phyloP scores from a whole-genome alignment of 2,888 invertebrate species.

The Halictus ligatus region DNA sequence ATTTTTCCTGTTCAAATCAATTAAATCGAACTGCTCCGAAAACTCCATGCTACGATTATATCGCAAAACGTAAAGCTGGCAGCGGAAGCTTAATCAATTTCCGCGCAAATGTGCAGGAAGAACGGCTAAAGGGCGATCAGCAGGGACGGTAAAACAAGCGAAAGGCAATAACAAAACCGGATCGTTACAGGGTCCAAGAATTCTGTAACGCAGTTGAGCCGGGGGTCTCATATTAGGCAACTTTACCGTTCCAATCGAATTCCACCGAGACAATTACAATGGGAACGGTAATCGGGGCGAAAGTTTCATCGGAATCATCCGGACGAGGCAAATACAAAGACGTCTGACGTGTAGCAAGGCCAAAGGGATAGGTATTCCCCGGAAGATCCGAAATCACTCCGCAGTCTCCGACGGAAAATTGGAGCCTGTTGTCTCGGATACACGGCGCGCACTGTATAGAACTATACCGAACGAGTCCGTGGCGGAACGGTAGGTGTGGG shows the following conservation, averaged over 20 bases:
- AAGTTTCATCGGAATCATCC: constrained; percentile 12
- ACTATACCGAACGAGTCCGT: constrained; percentile 24
- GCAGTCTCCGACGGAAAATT: constrained; percentile 43
- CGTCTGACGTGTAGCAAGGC: constrained; percentile 1
- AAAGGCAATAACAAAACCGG: background rate
- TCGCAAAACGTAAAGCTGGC: no score
- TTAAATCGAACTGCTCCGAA: no score
- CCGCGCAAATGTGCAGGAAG: no score
- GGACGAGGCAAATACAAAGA: constrained; percentile 11
- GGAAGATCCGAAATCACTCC: constrained; percentile 46
- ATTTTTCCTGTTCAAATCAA: no score
- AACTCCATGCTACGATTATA: no score
- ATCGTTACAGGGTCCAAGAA: background rate
- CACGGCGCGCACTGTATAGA: constrained; percentile 16
- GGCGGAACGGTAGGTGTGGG: constrained; percentile 50
- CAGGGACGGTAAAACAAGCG: background rate
- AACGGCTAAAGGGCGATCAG: no score
- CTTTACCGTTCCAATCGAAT: constrained; percentile 1
- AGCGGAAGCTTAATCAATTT: no score
- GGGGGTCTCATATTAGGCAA: constrained; percentile 5
- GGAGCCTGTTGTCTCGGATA: constrained; percentile 51
- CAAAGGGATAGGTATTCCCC: constrained; percentile 6
- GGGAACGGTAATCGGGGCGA: background rate
- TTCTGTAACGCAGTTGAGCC: background rate
- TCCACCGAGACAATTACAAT: background rate